phyloP scores from a whole-genome alignment of 2,113 vertebrate genomes.

The Oreochromis aureus region DNA sequence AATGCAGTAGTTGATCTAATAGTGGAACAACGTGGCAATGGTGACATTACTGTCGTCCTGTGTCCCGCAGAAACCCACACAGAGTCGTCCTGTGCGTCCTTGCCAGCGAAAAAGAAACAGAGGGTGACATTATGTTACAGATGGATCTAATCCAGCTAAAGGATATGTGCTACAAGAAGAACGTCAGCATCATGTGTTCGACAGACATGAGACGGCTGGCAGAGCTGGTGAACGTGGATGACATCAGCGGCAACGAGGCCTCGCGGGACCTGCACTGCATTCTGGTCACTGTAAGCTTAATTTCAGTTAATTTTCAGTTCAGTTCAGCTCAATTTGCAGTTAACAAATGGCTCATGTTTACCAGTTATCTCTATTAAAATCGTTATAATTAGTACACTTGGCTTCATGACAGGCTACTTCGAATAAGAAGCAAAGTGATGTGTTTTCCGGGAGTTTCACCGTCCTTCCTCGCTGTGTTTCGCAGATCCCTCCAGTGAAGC shows the following conservation, averaged over 20 bases:
- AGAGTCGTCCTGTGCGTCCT: constrained; percentile 87
- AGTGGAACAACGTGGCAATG: neutral
- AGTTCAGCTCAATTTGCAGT: too few relatives aligned
- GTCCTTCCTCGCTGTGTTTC: neutral
- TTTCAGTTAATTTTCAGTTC: too few relatives aligned
- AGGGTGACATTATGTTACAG: constrained; percentile 82
- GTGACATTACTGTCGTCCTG: neutral
- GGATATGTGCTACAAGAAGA: constrained; percentile 89
- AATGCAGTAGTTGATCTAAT: neutral
- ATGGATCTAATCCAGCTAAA: constrained; percentile 95
- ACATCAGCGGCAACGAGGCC: constrained; percentile 63
- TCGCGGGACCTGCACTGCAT: constrained; percentile 88
- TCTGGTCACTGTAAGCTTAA: constrained; percentile 83
- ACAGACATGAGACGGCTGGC: constrained; percentile 79
- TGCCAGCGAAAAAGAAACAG: constrained; percentile 84
- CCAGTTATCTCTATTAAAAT: neutral
- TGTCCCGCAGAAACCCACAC: constrained; percentile 81
- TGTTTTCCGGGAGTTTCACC: neutral
- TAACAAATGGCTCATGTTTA: neutral
- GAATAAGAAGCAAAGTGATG: neutral
- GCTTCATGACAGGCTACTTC: neutral
- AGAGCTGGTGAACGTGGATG: constrained; percentile 65
- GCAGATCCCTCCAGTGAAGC: constrained; percentile 80
- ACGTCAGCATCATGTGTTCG: constrained; percentile 85
- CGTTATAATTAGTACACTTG: neutral